Evolutionary conservation across 2,797 vertebrate genomes (phyloP), one percentile per base, ranked within the genome.

Genomic region (Premnoplex brunnescens): DNA sequence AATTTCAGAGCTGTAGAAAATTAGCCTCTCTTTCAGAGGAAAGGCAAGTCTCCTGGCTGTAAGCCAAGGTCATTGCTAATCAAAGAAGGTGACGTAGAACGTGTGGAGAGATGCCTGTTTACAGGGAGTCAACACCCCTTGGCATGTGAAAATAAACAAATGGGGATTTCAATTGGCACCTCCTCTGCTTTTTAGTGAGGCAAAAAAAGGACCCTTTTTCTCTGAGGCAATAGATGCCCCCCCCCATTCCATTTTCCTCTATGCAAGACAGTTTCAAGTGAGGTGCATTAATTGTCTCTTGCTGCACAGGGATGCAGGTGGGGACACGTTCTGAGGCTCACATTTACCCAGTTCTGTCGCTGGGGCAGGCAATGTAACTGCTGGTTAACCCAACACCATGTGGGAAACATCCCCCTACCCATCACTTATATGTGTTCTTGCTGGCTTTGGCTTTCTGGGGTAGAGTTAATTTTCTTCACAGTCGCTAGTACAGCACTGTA

Each of bases 51-150:
- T 68, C 8, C 39, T 34, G 55, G 27, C 36, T 51, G 14, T n/a
- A 17, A 85, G 14, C 39, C 63, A 69, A 73, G 32, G 48, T 46
- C 39, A 69, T 10, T 1, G 0, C 14, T 64, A 79, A 59, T 41
- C 48, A 48, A 51, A 36, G 21, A 78, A 30, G 0, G 0, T 41
- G 26, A 46, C 5, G n/a, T 8, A 41, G 18, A 60, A 23, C 0
- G 0, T 15, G 21, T 13, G 34, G 36, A 62, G 26, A 79, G 20
- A 13, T 22, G 14, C 7, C 20, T 36, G 4, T 21, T 62, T 79
- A 43, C 44, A 62, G 18, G 16, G n/a, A 89, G 7, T 44, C 44
- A 59, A 66, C 55, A 51, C 3, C 4, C 15, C 28, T 34, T 32
- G 10, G 41, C 41, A 54, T 1, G 2, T 43, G 24, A 39, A 89